Conservation (phyloP, 2,888 invertebrate genomes). For the Himalopsyche kuldschensis region DNA sequence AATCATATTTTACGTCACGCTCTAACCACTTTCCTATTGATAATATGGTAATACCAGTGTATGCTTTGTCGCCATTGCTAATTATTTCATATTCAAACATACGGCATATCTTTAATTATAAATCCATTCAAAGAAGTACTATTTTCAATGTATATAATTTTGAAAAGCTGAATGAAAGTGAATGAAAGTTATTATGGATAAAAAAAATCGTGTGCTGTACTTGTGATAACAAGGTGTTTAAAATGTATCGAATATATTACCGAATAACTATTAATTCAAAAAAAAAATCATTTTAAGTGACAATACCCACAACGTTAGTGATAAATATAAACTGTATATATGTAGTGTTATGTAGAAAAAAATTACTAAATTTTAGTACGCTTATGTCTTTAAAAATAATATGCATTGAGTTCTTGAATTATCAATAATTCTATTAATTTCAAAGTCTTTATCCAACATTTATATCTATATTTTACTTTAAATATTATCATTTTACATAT, state of each 20-base stretch:
- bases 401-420: no score
- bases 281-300: no score
- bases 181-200: background rate
- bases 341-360: no score
- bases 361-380: no score
- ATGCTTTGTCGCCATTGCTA: background rate
- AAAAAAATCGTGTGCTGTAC: background rate
- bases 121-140: background rate
- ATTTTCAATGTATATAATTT: background rate
- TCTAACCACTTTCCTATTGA: background rate
- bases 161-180: background rate
- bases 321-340: no score
- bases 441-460: no score
- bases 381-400: no score
- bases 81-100: background rate
- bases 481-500: no score
- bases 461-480: no score
- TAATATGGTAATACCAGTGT: background rate
- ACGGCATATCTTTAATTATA: background rate
- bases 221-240: background rate
- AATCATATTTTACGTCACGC: background rate
- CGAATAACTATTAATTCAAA: no score
- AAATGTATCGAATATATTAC: background rate
- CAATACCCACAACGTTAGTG: no score
- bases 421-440: no score